Base-by-base conservation (phyloP, 2,113 vertebrate genomes). In the Brachyistius frenatus region DNA sequence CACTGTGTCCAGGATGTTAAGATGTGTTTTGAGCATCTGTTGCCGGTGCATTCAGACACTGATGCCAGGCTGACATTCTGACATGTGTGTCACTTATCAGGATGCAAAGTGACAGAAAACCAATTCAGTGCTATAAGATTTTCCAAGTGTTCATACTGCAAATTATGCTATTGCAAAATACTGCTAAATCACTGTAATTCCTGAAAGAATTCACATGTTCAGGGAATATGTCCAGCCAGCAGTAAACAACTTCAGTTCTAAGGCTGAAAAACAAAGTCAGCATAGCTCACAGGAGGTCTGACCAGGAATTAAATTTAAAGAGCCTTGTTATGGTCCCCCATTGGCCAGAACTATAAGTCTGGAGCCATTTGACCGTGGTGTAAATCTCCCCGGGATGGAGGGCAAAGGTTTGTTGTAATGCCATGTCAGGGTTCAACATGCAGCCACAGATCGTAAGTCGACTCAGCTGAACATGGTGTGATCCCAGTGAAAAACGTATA, bases 381-480 rank as follows among this genome's bases (percentile, higher is more conserved):
- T 89, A 93, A 92, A 88, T 88, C 84, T 87, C 74, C 67, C 57
- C 15, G 3, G 30, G 36, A 70, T 39, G 60, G 60, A 73, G 86
- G 76, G 54, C 87, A 92, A 90, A 92, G 89, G 88, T 92, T 84
- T 81, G 73, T 63, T 65, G 44, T 78, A 87, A 60, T 62, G 67
- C 81, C 53, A 39, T 39, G 52, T 50, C 16, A 2, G 75, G 78
- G 91, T 92, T 91, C 85, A 90, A 53, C 31, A 13, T 30, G n/a
- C 54, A 84, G 88, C 87, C 85, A 65, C 14, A 72, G 52, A 47
- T 68, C 41, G 9, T 91, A 93, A 94, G 83, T 86, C 80, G 13
- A 70, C 49, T 94, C 83, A 92, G 86, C 90, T 92, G 91, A 92
- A 88, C 9, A 8, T 58, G 53, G 68, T 75, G 53, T 85, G 81